Base-by-base conservation (phyloP, 2,888 invertebrate genomes). In the Zaprionus obscuricornis region DNA sequence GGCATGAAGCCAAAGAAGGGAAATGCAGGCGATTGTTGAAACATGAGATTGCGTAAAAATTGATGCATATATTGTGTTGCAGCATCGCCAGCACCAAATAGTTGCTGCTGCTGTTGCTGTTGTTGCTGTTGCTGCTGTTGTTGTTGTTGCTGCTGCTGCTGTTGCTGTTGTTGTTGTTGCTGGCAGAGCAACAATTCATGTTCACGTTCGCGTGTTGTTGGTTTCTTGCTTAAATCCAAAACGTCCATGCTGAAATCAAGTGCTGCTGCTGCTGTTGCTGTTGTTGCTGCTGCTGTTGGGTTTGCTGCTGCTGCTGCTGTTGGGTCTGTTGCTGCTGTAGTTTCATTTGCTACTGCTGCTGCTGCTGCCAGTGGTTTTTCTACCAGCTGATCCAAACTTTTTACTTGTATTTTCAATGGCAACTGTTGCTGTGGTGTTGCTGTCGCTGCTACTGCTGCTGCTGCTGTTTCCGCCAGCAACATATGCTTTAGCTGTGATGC, bases 211-310 rank as follows among this genome's bases (percentile, higher is more conserved):
- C 11, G 1, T 37, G 31, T 0, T 11, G 73, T 55, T 0, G 92
- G 93, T 90, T 96, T 96, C 87, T 95, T 95, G 87, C 96, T 96
- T 65, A 97, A 92, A 90, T 97, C 96, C 36, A 96, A 91, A 2
- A 95, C 96, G 88, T 95, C 95, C 90, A 94, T 95, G 50, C 94
- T 94, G 17, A 95, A 91, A 89, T 96, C 95, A 49, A 96, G 92
- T 0, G 95, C 86, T 0, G 92, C 92, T 0, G 94, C 22, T 3
- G 47, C 24, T 60, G 60, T 2, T 29, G 57, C 33, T 2, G 52
- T n/a, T n/a, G n/a, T n/a, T n/a, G n/a, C n/a, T n/a, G n/a, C n/a
- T n/a, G n/a, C n/a, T n/a, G n/a, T n/a, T n/a, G n/a, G n/a, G n/a
- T n/a, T n/a, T 0, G 95, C 86, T 0, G 92, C 92, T 0, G 94